Evolutionary conservation across 2,797 vertebrate genomes (phyloP), one percentile per base, ranked within the genome.

Genomic region (Tiaroga cobitis): DNA sequence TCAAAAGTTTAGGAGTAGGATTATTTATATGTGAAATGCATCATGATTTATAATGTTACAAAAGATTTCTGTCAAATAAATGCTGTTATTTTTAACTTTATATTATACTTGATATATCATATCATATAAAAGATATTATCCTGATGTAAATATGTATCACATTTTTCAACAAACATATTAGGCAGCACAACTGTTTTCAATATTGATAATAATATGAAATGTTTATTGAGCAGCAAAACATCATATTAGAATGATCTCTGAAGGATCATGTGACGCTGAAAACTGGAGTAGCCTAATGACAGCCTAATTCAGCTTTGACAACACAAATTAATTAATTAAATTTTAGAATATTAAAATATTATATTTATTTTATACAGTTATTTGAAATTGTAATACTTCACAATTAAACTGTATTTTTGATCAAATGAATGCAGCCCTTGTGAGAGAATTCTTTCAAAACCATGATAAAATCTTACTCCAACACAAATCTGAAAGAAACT

Each of bases 401-500:
- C 43, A 46, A 15, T 15, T 5, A 5, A 15, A 46, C 43, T 46
- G 13, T 46, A 15, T 46, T 15, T 75, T 75, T 54, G 10, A 54
- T 51, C 72, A 51, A 74, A 74, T 51, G 32, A 51, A 74, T 32
- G 46, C 16, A 26, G n/a, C 8, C 41, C 19, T 19, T 19, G 8
- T 32, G 24, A 13, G 5, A 61, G 2, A 61, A 10, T 72, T 26
- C 24, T n/a, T 41, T 41, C 68, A 41, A 70, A 70, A 70, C 41
- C 11, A n/a, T 0, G 3, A 37, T 4, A 37, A 70, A 70, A 7
- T n/a, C 49, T 54, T 26, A 3, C 19, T 10, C 29, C 15, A 72
- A 43, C n/a, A 46, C 39, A 19, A 49, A 67, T n/a, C 43, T 67
- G 10, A 59, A 43, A 80, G 19, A 80, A 85, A 96, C 97, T 96